A percentile compares a stretch with the other conserved stretches of the same genome.
Evolutionary conservation across 2,113 vertebrate genomes (phyloP).

Genomic region (Bubo scandiacus): DNA sequence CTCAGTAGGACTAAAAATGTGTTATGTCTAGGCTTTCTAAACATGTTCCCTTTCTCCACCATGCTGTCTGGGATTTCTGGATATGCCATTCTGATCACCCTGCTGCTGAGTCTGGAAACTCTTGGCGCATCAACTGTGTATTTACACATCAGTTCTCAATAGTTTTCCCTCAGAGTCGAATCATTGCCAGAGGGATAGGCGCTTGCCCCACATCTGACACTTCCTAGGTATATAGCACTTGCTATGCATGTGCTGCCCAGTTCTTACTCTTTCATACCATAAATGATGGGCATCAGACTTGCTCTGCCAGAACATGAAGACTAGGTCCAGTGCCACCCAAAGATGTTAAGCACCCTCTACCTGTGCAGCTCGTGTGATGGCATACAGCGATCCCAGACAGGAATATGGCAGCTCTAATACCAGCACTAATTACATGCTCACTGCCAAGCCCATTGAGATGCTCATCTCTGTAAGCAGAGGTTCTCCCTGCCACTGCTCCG

Average conservation of each 20-base stretch:
- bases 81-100: neutral
- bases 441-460: neutral
- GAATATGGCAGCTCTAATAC: neutral
- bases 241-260: neutral
- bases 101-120: neutral
- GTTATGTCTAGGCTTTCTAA: neutral
- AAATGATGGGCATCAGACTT: neutral
- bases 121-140: neutral
- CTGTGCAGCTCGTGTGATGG: neutral
- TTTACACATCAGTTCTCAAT: neutral
- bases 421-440: neutral
- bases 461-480: neutral
- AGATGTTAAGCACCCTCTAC: neutral
- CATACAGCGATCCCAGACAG: neutral
- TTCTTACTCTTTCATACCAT: neutral
- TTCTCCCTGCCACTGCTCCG: accelerated
- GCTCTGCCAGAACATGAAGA: neutral
- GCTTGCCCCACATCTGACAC: neutral
- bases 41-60: neutral
- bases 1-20: neutral
- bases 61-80: neutral
- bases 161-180: neutral
- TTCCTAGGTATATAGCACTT: neutral
- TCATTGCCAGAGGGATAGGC: neutral
- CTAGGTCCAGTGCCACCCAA: neutral